Evolutionary conservation across 2,888 invertebrate species (phyloP).

Genomic region (Pseudococcus jackbeardsleyi): DNA sequence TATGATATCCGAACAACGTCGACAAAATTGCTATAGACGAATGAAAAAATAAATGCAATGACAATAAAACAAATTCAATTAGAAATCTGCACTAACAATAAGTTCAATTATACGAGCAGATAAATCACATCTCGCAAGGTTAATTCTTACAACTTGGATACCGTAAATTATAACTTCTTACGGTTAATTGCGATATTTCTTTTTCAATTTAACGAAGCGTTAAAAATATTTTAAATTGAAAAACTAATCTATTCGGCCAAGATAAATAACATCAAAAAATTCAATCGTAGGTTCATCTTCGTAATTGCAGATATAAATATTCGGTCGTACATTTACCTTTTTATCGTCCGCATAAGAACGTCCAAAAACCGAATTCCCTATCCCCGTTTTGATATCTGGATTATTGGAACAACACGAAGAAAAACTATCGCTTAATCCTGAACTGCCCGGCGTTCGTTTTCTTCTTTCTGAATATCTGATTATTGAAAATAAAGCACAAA

Average conservation of each 20-base stretch:
- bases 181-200: not conserved
- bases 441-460: constrained; percentile 18
- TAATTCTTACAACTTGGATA: not conserved
- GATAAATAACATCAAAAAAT: not conserved
- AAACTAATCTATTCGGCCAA: not conserved
- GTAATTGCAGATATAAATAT: not conserved
- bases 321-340: constrained; percentile 43
- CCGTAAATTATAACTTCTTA: not conserved
- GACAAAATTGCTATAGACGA: not conserved
- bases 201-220: not conserved
- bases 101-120: constrained; percentile 24
- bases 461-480: constrained; percentile 44
- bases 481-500: not conserved
- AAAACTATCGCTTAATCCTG: constrained; percentile 51
- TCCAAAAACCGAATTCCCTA: constrained; percentile 67
- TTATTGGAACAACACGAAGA: not conserved
- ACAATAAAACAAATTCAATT: constrained; percentile 40
- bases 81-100: constrained; percentile 23
- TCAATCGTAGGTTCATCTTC: not conserved
- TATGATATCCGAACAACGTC: not conserved
- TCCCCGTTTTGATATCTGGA: constrained; percentile 67
- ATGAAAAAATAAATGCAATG: not conserved
- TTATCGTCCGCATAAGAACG: constrained; percentile 66
- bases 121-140: constrained; percentile 26
- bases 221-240: not conserved